A percentile compares a stretch with the other conserved stretches of the same genome.
Evolutionary conservation across 1,140 invertebrate species (phyloP).

Genomic region (Camponotus floridanus): DNA sequence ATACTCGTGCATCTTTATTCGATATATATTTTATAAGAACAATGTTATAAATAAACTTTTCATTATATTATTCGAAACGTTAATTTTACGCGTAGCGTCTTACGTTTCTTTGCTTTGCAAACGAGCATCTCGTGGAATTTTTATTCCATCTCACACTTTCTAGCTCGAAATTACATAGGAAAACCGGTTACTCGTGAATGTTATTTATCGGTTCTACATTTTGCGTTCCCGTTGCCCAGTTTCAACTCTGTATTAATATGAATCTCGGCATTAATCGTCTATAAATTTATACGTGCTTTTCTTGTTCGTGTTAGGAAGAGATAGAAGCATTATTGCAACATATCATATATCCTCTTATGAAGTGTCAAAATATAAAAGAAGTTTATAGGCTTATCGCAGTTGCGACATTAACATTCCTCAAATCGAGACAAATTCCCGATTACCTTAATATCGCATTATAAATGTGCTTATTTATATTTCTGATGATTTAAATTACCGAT

Average conservation of each 20-base stretch:
- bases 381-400: neutral
- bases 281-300: slow-evolving; percentile 12
- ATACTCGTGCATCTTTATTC: neutral
- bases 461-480: neutral
- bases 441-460: neutral
- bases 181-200: slow-evolving; percentile 38
- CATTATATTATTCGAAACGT: slow-evolving; percentile 2
- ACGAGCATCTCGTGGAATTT: slow-evolving; percentile 6
- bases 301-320: neutral
- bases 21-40: neutral
- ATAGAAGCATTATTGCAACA: neutral
- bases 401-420: neutral
- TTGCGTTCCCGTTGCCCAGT: slow-evolving; percentile 58
- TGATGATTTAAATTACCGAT: neutral
- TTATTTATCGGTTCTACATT: slow-evolving; percentile 56
- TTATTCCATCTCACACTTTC: slow-evolving; percentile 41
- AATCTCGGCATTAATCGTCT: neutral
- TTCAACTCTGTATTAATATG: slow-evolving; percentile 36
- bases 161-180: slow-evolving; percentile 54
- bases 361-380: neutral
- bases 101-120: neutral
- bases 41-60: neutral
- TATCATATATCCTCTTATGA: neutral
- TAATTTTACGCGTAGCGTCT: slow-evolving; percentile 4
- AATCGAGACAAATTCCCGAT: neutral